Evolutionary conservation across 2,113 vertebrate genomes (phyloP), one percentile per base, ranked within the genome.

Genomic region (Oxyura jamaicensis): DNA sequence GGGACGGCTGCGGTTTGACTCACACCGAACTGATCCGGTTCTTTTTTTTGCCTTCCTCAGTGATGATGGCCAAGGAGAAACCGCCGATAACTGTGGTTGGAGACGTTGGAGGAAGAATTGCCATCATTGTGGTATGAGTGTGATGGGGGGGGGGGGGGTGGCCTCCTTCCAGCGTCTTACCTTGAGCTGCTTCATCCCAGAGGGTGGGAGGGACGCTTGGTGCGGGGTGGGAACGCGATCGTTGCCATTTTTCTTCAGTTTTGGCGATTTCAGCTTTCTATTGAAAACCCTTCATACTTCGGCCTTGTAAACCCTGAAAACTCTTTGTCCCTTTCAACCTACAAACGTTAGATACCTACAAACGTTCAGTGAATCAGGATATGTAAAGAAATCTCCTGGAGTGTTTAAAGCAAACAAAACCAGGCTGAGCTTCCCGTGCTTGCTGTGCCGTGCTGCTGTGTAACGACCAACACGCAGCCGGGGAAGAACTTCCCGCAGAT

Each of bases 51-150:
- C n/a, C 25, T 83, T 39, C 90, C 76, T 75, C 96, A 99, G 99
- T 99, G 96, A 99, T 99, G 99, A 99, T 99, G 98, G 99, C 99
- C 96, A 99, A 99, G 95, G 99, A 99, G 98, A 99, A 99, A 93
- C 99, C 99, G 0, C 99, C 99, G 1, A 99, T 99, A 83, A 99
- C 99, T 16, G 99, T 99, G 21, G 99, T 99, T 4, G 99, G 99
- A 97, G 99, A 99, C 0, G 99, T 99, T 29, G 99, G 99, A 87
- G 99, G 99, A 83, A 98, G 99, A 95, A 99, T 99, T 71, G 99
- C 99, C 53, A 99, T 99, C 91, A 99, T 99, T 72, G 99, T 99
- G 98, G 99, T 99, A 98, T 93, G 99, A 87, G 44, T 28, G 8
- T 16, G 25, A 83, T 52, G 75, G 91, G 52, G 71, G 33, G 39